Conservation (phyloP, 2,113 vertebrate genomes). For the Scopus umbretta region DNA sequence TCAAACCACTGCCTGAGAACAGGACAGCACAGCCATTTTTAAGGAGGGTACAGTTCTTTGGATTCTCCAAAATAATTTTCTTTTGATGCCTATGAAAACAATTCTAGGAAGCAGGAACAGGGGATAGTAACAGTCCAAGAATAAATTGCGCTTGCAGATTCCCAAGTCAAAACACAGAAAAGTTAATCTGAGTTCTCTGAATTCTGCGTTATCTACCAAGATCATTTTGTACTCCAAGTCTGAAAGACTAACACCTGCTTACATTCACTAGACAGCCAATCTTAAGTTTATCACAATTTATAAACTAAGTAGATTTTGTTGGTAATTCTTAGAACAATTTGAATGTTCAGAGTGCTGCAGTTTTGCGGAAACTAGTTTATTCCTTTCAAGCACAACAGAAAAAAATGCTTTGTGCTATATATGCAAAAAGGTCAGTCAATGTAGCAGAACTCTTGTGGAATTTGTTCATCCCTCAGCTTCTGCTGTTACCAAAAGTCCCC, state of each 20-base stretch:
- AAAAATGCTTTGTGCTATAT: not conserved
- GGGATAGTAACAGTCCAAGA: not conserved
- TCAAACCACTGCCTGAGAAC: not conserved
- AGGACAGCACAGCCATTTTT: not conserved
- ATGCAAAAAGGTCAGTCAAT: not conserved
- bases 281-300: not conserved
- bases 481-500: not conserved
- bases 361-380: not conserved
- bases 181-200: not conserved
- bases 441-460: not conserved
- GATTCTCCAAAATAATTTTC: not conserved
- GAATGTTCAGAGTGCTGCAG: not conserved
- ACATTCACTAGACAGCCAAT: not conserved
- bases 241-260: not conserved
- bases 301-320: not conserved
- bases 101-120: not conserved
- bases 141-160: not conserved
- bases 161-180: not conserved
- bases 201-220: not conserved
- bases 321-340: not conserved
- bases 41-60: not conserved
- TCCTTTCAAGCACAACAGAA: not conserved
- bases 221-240: not conserved
- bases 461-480: not conserved
- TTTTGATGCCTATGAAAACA: not conserved